Base-by-base conservation (phyloP, 2,797 vertebrate species). In the Anguilla anguilla region DNA sequence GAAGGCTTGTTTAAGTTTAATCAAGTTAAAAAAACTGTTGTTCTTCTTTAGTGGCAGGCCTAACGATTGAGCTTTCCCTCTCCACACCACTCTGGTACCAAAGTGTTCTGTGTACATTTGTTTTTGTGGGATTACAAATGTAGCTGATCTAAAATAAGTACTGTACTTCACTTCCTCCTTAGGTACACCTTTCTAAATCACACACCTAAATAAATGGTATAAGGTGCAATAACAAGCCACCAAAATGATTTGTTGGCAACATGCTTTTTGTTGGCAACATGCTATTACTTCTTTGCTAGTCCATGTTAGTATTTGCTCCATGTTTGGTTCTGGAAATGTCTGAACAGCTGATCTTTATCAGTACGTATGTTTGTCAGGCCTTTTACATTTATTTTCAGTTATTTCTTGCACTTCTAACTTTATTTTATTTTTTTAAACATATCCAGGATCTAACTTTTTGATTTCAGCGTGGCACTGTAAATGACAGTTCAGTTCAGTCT, bases 401-500 rank as follows among this genome's bases (percentile, higher is more conserved):
- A 15, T 74, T 67, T 15, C 10, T 15, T 74, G 7, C 7, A 74
- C 7, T 35, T 67, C 6, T 67, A n/a, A 67, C 64, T 67, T 67
- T 19, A 3, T 39, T 39, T 64, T 7, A 25, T 67, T 61, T n/a
- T n/a, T n/a, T n/a, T 4, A 19, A 28, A 3, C 31, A 35, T 35
- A 74, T 74, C n/a, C 69, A 74, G n/a, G 69, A 74, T 74, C 25
- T 74, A 74, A 35, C 69, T n/a, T 74, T 35, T 74, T 74, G 13
- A 74, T 74, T 1, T 35, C n/a, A 69, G 22, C 2, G 55, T 59
- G 59, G 22, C 59, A 61, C 4, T 61, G 11, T 11, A 43, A 53
- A 2, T 53, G 53, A 13, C 53, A 53, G 53, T 53, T 9, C 53
- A 53, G 53, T 53, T 53, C 39, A 43, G 39, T 43, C 39, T 43